Conservation (phyloP, 2,113 vertebrate genomes). For the Equus przewalskii region DNA sequence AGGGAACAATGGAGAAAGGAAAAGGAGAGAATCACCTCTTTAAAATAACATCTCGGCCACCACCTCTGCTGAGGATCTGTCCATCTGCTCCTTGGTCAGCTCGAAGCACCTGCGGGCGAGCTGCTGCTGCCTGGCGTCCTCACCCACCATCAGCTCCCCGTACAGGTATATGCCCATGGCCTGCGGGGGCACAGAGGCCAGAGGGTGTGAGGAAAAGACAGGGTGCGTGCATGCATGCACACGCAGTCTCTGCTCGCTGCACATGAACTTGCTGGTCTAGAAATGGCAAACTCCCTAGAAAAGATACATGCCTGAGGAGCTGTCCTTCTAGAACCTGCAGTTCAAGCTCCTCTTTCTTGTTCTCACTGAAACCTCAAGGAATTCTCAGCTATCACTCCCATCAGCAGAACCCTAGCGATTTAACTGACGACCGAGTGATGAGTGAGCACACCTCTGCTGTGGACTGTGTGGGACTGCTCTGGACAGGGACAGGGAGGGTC, state of each 20-base stretch:
- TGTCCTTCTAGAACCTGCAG: neutral
- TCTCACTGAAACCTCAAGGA: neutral
- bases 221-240: fast-evolving
- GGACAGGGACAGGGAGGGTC: neutral
- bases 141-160: constrained; percentile 97
- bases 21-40: constrained; percentile 87
- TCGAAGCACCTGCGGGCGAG: constrained; percentile 93
- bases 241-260: neutral
- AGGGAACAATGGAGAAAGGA: neutral
- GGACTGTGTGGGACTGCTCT: fast-evolving
- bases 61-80: constrained; percentile 91
- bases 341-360: neutral
- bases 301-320: fast-evolving
- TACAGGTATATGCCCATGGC: constrained; percentile 99
- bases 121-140: constrained; percentile 93
- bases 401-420: neutral
- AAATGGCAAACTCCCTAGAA: neutral
- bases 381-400: neutral
- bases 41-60: constrained; percentile 97
- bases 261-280: neutral
- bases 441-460: neutral
- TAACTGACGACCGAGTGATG: neutral
- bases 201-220: neutral
- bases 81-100: constrained; percentile 92
- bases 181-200: constrained; percentile 85